These are phyloP conservation scores for Fragum fragum DNA, from an alignment of 2,888 invertebrate species.

Conservation along the genomic window DNA sequence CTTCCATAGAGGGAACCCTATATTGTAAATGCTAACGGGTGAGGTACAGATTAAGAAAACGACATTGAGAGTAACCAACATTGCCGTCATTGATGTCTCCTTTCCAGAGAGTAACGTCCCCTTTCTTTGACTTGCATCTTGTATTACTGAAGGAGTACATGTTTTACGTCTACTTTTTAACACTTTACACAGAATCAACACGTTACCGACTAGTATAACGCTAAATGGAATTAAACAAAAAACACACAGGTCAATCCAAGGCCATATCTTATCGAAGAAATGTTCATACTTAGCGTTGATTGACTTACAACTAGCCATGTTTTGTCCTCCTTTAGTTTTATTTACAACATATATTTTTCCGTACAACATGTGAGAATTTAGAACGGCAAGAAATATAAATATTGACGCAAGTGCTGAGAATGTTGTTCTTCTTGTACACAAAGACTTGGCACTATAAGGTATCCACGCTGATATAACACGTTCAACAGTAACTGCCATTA, in stretches of 20 bases:
- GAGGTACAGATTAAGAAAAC: slow-evolving; percentile 74
- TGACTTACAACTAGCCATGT: slow-evolving; percentile 47
- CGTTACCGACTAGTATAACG: slow-evolving; percentile 77
- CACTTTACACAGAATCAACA: slow-evolving; percentile 73
- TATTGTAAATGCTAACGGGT: slow-evolving; percentile 73
- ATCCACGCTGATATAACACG: slow-evolving; percentile 76
- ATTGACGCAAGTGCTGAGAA: slow-evolving; percentile 52
- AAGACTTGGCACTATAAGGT: slow-evolving; percentile 71
- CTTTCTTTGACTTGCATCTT: neutral
- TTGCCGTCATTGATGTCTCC: slow-evolving; percentile 74
- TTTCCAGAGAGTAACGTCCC: neutral
- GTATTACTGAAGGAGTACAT: slow-evolving; percentile 12
- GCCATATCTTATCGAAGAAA: slow-evolving; percentile 72
- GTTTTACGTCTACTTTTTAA: slow-evolving; percentile 59
- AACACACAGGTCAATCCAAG: slow-evolving; percentile 79
- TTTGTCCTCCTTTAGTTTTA: neutral
- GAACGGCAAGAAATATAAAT: slow-evolving; percentile 49
- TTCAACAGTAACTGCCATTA: slow-evolving; percentile 80
- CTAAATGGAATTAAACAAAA: slow-evolving; percentile 77
- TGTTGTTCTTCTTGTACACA: slow-evolving; percentile 68
- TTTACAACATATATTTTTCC: slow-evolving; percentile 53
- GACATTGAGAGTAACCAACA: slow-evolving; percentile 73
- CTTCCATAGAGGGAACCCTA: slow-evolving; percentile 66
- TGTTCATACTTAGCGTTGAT: slow-evolving; percentile 50
- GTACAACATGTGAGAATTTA: slow-evolving; percentile 76